Conservation (phyloP, 2,888 invertebrate species). For the Beris morrisii region DNA sequence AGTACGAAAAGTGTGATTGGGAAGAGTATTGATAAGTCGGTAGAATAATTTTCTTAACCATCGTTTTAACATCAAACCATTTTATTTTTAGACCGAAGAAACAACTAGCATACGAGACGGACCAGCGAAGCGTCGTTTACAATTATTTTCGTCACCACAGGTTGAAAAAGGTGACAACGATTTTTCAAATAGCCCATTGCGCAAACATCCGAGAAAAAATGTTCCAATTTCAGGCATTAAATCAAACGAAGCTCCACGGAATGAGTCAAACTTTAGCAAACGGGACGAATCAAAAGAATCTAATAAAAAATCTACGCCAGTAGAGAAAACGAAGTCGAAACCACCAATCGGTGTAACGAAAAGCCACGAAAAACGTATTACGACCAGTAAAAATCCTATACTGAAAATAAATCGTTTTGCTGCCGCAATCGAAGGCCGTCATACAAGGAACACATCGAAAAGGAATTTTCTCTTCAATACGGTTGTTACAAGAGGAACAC, state of each 20-base stretch:
- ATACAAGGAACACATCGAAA: conserved; percentile 31
- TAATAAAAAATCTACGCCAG: background rate
- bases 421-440: background rate
- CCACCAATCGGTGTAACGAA: background rate
- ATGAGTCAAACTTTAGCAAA: background rate
- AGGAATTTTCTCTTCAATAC: conserved; percentile 18
- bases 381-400: conserved; percentile 9
- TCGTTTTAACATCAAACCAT: conserved; percentile 2
- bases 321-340: background rate
- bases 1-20: background rate
- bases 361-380: conserved; percentile 25
- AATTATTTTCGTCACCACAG: conserved; percentile 12
- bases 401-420: conserved; percentile 2
- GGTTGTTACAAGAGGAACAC: conserved; percentile 25
- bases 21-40: background rate
- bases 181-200: conserved; percentile 13
- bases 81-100: background rate
- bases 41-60: background rate
- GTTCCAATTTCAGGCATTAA: conserved; percentile 32
- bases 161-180: conserved; percentile 15
- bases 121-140: conserved; percentile 13
- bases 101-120: background rate
- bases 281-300: background rate
- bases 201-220: conserved; percentile 26
- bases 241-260: background rate